These are phyloP conservation scores for Heteromormyrus szaboi DNA, from an alignment of 2,797 vertebrate genomes.

Conservation along the genomic window DNA sequence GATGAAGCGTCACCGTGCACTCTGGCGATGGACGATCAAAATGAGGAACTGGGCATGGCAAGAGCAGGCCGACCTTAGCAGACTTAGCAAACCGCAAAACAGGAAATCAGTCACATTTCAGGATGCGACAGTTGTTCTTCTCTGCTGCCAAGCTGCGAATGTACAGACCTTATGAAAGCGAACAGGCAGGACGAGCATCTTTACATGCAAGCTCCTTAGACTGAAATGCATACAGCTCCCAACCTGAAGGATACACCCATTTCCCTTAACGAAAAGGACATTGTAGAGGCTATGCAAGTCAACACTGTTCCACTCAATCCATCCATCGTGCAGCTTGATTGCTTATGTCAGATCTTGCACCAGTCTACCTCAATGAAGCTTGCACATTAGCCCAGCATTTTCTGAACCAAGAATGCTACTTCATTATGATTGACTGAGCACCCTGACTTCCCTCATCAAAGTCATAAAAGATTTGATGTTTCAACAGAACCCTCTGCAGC, in stretches of 20 bases:
- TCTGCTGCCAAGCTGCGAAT: neutral
- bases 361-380: neutral
- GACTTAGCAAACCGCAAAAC: neutral
- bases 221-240: neutral
- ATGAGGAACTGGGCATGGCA: neutral
- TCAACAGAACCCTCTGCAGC: neutral
- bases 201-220: neutral
- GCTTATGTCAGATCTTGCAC: neutral
- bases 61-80: neutral
- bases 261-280: neutral
- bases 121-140: neutral
- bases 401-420: neutral
- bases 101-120: constrained; percentile 25
- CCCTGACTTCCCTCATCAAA: neutral
- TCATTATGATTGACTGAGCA: neutral
- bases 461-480: neutral
- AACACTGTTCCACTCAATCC: neutral
- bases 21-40: neutral
- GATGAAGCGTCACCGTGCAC: neutral
- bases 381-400: neutral
- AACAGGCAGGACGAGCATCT: neutral
- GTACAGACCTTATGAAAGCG: neutral
- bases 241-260: neutral
- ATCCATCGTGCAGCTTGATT: neutral
- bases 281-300: neutral